Evolutionary conservation across 2,888 invertebrate genomes (phyloP).

Genomic region (Fissipunctia ypsillon): DNA sequence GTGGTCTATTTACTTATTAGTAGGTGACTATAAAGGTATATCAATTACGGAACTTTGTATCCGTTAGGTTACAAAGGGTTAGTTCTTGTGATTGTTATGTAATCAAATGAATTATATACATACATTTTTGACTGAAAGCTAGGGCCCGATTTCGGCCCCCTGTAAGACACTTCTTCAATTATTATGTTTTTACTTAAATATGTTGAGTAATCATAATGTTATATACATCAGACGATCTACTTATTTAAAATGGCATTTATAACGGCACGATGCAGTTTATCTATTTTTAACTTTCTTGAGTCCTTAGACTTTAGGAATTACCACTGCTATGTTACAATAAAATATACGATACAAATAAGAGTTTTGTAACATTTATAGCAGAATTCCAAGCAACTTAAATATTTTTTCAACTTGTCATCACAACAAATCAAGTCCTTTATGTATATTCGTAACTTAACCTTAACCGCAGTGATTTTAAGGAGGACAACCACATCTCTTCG

Average conservation of each 20-base stretch:
- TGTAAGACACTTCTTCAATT: neutral
- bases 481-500: neutral
- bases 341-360: neutral
- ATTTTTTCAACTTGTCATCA: neutral
- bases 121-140: neutral
- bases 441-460: neutral
- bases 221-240: neutral
- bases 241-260: neutral
- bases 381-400: neutral
- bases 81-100: slow-evolving; percentile 15
- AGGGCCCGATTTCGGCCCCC: neutral
- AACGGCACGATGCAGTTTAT: neutral
- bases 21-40: slow-evolving; percentile 57
- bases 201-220: neutral
- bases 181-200: neutral
- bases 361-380: neutral
- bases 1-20: slow-evolving; percentile 67
- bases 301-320: neutral
- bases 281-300: neutral
- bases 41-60: slow-evolving; percentile 64
- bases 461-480: neutral
- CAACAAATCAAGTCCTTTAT: neutral
- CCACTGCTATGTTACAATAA: neutral
- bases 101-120: slow-evolving; percentile 3
- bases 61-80: too few relatives aligned